Percentiles rank a stretch among this genome's conserved stretches.
These are phyloP conservation scores for Azorinus chamasolen DNA, from an alignment of 2,888 invertebrate species.

Conservation along the genomic window DNA sequence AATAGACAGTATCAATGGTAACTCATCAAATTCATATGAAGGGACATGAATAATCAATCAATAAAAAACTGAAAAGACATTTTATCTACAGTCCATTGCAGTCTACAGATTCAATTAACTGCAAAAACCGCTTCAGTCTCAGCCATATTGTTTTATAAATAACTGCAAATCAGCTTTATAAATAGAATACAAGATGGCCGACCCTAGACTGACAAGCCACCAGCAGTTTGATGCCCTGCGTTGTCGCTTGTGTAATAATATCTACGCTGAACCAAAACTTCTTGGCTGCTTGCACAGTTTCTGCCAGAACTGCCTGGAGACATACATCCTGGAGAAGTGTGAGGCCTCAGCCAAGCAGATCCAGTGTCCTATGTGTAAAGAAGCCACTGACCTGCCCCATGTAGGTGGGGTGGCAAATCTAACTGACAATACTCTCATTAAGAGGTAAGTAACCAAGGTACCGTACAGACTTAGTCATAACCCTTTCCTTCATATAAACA, in stretches of 20 bases:
- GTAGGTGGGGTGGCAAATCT: conserved; percentile 35
- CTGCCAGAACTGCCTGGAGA: conserved; percentile 74
- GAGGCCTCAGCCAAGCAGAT: conserved; percentile 19
- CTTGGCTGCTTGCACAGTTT: conserved; percentile 81
- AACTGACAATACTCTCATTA: conserved; percentile 48
- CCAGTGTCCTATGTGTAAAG: conserved; percentile 62
- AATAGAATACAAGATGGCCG: conserved; percentile 31
- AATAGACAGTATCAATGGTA: no score
- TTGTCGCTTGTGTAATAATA: conserved; percentile 74
- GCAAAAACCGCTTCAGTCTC: no score
- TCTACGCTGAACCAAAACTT: conserved; percentile 75
- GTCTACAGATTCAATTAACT: no score
- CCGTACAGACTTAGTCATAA: no score
- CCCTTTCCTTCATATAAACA: no score
- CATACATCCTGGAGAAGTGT: conserved; percentile 34
- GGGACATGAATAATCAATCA: no score
- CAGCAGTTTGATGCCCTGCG: conserved; percentile 63
- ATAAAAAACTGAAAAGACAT: no score
- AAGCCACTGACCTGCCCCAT: conserved; percentile 36
- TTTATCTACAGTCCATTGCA: no score
- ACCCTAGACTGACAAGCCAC: conserved; percentile 32
- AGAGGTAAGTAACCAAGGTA: conserved; percentile 32
- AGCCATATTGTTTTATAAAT: no score
- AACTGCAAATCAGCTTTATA: neutral
- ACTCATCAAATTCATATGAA: no score